Conservation (phyloP, 2,888 invertebrate species). For the Tridacna crocea region DNA sequence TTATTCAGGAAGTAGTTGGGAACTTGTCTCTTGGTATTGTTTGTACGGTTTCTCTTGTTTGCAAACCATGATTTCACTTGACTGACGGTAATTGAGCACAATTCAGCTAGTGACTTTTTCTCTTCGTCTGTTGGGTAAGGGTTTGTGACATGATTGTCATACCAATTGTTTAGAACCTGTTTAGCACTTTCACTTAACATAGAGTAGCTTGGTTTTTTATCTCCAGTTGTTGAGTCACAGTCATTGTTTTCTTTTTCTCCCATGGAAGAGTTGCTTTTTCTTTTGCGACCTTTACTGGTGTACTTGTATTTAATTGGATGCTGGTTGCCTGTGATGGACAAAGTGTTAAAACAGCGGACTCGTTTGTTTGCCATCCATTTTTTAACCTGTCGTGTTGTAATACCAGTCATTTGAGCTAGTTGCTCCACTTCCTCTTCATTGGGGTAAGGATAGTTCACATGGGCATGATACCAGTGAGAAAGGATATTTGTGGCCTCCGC, state of each 20-base stretch:
- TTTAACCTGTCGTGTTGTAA: slow-evolving; percentile 75
- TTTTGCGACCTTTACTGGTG: slow-evolving; percentile 58
- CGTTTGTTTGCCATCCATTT: slow-evolving; percentile 82
- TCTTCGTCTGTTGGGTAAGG: slow-evolving; percentile 76
- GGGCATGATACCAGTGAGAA: slow-evolving; percentile 72
- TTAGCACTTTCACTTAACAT: slow-evolving; percentile 64
- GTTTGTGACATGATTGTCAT: slow-evolving; percentile 65
- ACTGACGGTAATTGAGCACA: slow-evolving; percentile 66
- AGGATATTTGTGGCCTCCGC: slow-evolving; percentile 66
- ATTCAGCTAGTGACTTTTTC: slow-evolving; percentile 69
- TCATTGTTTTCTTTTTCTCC: slow-evolving; percentile 25
- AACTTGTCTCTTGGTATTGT: slow-evolving; percentile 74
- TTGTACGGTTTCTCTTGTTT: slow-evolving; percentile 76
- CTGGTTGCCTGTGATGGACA: slow-evolving; percentile 79
- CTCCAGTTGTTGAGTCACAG: slow-evolving; percentile 45
- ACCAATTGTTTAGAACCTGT: slow-evolving; percentile 72
- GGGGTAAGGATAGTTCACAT: slow-evolving; percentile 79
- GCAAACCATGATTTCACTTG: slow-evolving; percentile 80
- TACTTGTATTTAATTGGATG: slow-evolving; percentile 78
- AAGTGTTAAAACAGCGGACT: slow-evolving; percentile 78
- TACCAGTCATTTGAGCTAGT: slow-evolving; percentile 66
- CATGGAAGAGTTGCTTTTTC: slow-evolving; percentile 12
- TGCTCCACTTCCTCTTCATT: slow-evolving; percentile 70
- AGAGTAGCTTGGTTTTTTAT: slow-evolving; percentile 61
- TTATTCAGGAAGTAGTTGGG: slow-evolving; percentile 76